A percentile compares a stretch with the other conserved stretches of the same genome.
Evolutionary conservation across 1,140 invertebrate genomes (phyloP).

Genomic region (Ephestia elutella): DNA sequence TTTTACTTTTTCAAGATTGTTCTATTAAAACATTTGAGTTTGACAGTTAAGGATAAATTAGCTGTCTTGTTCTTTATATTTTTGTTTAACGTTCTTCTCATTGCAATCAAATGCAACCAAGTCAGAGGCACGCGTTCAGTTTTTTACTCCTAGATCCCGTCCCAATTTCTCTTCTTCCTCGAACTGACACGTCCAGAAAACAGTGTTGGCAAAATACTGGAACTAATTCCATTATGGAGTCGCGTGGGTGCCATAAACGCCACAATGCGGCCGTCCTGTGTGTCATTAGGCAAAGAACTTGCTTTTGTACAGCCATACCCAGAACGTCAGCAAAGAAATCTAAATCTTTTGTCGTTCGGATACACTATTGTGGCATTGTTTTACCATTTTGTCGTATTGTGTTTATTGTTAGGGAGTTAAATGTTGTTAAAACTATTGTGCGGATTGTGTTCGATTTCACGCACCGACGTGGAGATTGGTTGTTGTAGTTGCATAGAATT

Average conservation of each 20-base stretch:
- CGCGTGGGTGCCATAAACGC: constrained; percentile 68
- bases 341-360: constrained; percentile 37
- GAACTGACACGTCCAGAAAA: constrained; percentile 42
- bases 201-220: constrained; percentile 62
- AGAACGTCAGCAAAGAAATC: constrained; percentile 50
- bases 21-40: no score
- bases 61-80: no score
- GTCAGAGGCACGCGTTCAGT: constrained; percentile 51
- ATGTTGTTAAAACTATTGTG: constrained; percentile 66
- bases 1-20: no score
- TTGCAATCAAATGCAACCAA: neutral
- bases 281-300: constrained; percentile 58
- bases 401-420: constrained; percentile 70
- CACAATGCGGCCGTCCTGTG: constrained; percentile 55
- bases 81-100: neutral
- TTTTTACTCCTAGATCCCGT: constrained; percentile 41
- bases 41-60: no score
- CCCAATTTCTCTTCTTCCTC: constrained; percentile 54
- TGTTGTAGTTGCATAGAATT: constrained; percentile 59
- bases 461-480: constrained; percentile 36
- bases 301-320: constrained; percentile 48
- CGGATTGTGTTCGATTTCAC: constrained; percentile 55
- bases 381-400: constrained; percentile 54
- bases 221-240: constrained; percentile 67
- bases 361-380: constrained; percentile 53